A percentile compares a stretch with the other conserved stretches of the same genome.
phyloP scores from a whole-genome alignment of 2,797 vertebrate species.

The Silurus aristotelis region DNA sequence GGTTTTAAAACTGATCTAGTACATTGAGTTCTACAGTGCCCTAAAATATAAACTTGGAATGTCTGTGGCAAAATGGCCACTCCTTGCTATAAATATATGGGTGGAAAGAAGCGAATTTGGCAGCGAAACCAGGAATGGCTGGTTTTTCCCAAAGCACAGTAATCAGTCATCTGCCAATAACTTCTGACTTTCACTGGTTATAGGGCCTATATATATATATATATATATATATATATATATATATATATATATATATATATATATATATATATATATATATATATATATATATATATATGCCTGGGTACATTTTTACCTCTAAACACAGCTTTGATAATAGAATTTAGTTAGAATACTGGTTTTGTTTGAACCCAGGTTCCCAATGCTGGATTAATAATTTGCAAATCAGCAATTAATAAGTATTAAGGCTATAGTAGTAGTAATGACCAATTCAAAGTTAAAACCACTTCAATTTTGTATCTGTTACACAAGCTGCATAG shows the following conservation, averaged over 20 bases:
- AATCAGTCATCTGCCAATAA: background rate
- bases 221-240: too few relatives aligned
- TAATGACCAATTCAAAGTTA: background rate
- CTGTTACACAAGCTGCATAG: background rate
- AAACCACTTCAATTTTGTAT: background rate
- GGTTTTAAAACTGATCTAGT: constrained; percentile 5
- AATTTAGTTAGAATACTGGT: background rate
- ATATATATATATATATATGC: too few relatives aligned
- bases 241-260: too few relatives aligned
- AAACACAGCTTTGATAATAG: background rate
- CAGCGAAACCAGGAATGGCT: constrained; percentile 30
- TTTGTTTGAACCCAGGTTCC: background rate
- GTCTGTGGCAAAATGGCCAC: constrained; percentile 31
- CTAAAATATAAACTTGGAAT: constrained; percentile 31
- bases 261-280: too few relatives aligned
- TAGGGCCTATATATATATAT: background rate
- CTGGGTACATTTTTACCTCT: background rate
- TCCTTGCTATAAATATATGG: background rate
- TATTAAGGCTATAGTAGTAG: background rate
- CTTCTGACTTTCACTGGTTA: background rate
- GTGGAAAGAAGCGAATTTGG: constrained; percentile 28
- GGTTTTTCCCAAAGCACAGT: background rate
- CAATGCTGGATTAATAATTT: background rate
- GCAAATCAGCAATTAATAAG: background rate
- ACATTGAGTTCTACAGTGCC: constrained; percentile 2